Evolutionary conservation across 2,797 vertebrate genomes (phyloP).

Genomic region (Megalops cyprinoides): DNA sequence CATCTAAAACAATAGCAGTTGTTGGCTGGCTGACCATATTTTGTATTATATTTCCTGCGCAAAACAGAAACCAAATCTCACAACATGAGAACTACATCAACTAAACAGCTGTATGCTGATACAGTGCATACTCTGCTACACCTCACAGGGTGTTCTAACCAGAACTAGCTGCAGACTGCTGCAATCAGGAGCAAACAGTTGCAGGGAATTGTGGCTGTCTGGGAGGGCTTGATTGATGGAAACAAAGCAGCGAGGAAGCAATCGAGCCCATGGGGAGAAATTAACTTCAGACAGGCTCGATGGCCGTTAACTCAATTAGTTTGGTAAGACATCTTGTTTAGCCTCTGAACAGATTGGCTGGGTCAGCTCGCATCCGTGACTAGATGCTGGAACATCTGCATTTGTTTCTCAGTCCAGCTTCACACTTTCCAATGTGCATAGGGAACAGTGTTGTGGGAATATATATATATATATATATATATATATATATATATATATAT

Average conservation of each 20-base stretch:
- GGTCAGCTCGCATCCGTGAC: not conserved
- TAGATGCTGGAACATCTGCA: not conserved
- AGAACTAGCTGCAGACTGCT: not conserved
- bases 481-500: too few relatives aligned
- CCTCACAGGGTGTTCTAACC: not conserved
- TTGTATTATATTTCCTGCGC: too few relatives aligned
- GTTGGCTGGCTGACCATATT: not conserved
- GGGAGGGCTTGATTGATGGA: conserved; percentile 56
- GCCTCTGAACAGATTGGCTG: conserved; percentile 22
- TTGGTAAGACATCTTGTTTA: conserved; percentile 21
- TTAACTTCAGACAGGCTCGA: conserved; percentile 43
- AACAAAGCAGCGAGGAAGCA: conserved; percentile 47
- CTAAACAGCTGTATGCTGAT: not conserved
- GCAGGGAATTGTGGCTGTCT: conserved; percentile 38
- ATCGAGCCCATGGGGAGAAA: conserved; percentile 50
- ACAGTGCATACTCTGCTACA: not conserved
- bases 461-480: too few relatives aligned
- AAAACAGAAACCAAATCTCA: too few relatives aligned
- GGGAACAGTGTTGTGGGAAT: not conserved
- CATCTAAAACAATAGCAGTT: not conserved
- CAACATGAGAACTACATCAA: too few relatives aligned
- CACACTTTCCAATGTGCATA: not conserved
- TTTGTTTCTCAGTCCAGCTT: not conserved
- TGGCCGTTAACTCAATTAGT: conserved; percentile 39
- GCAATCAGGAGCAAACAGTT: not conserved